Base-by-base conservation (phyloP, 2,888 invertebrate genomes). In the Hipparchia sbordonii region DNA sequence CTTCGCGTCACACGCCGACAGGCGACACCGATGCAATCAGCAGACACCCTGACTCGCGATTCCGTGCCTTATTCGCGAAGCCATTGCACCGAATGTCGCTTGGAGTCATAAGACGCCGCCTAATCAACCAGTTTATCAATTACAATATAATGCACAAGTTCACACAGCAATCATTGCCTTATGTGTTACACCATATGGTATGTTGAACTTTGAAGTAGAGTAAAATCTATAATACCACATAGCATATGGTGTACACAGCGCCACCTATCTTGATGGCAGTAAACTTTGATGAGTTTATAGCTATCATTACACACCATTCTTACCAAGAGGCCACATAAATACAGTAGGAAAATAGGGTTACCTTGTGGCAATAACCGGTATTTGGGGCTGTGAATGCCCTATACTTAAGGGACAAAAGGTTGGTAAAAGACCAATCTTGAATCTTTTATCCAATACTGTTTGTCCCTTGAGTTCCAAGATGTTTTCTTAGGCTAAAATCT, bases 1-100 rank as follows among this genome's bases (percentile, higher is more conserved):
- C 89, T 90, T 90, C 90, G 78, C 83, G 75, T 74, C 81, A 78
- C 79, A 81, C 72, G 75, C 51, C 52, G 33, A 65, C 68, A 76
- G 75, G 33, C 65, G 33, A 65, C 68, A 76, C 71, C 72, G 63
- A 73, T 72, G 70, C 65, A 33, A 51, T 65, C 65, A 65, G 6
- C 52, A 65, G 71, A 71, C 77, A 72, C 74, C 68, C 72, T 65
- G 73, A 70, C 73, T 66, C 71, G 74, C 71, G 75, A 77, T 70
- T 74, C 77, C 75, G 76, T 79, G 78, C 77, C 80, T 78, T 78
- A 79, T 79, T 77, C 79, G 76, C 75, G 80, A 77, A 77, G 75
- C 33, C 65, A 71, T 69, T 65, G 65, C 56, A 66, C 56, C 73
- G 71, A 69, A 65, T 71, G 52, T 67, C 71, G 46, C 51, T 60